Percentiles rank a stretch among this genome's conserved stretches.
Conservation (phyloP, 2,888 invertebrate species). For the Melipona bicolor region DNA sequence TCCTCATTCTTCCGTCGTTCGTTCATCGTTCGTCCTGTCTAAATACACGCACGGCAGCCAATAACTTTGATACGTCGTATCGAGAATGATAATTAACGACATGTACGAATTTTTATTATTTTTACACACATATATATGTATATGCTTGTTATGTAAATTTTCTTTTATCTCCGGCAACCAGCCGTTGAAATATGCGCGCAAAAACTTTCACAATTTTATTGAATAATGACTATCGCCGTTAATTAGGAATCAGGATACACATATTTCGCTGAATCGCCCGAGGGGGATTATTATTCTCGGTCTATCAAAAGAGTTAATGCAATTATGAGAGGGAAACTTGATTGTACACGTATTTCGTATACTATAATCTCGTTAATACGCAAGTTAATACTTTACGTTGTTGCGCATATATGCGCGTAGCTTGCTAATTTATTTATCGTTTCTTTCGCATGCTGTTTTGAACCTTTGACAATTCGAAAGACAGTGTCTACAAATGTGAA, state of each 20-base stretch:
- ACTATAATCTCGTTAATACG: background rate
- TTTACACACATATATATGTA: too few species aligned
- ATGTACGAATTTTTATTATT: background rate
- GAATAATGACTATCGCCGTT: background rate
- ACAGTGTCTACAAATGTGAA: too few species aligned
- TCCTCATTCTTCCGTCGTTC: constrained; percentile 9
- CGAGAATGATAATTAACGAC: background rate
- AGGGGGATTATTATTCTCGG: background rate
- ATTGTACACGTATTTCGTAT: background rate
- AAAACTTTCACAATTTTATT: background rate
- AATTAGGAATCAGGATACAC: background rate
- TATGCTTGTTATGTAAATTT: background rate
- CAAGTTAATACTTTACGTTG: background rate
- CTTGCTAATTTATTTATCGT: too few species aligned
- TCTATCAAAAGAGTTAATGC: background rate
- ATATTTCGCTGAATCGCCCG: background rate
- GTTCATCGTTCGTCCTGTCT: background rate
- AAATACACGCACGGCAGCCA: too few species aligned
- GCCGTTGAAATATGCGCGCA: background rate
- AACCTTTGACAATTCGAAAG: too few species aligned
- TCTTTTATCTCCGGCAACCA: background rate
- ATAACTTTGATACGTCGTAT: background rate
- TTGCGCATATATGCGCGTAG: too few species aligned
- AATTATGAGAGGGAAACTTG: background rate
- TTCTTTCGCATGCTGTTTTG: too few species aligned